These are phyloP conservation scores for Parnassius smintheus DNA, from an alignment of 2,888 invertebrate genomes.

Conservation along the genomic window DNA sequence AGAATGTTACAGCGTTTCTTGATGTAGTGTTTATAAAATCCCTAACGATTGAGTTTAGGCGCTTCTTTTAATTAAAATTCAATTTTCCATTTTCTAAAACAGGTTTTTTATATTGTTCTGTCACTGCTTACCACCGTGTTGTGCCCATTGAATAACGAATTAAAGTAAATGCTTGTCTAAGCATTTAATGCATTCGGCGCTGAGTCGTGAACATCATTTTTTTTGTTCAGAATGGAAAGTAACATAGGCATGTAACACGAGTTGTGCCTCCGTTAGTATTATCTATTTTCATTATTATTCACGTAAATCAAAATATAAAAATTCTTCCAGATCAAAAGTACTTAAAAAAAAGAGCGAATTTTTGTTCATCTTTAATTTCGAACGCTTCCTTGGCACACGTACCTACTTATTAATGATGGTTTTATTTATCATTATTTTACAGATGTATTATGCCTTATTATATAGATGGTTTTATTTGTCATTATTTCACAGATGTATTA, in stretches of 20 bases:
- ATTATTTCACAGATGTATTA: too few relatives aligned
- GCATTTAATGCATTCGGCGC: constrained; percentile 64
- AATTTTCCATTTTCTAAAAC: constrained; percentile 28
- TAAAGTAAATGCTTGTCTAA: constrained; percentile 48
- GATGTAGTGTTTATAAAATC: not conserved
- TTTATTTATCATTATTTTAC: too few relatives aligned
- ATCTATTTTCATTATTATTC: constrained; percentile 1
- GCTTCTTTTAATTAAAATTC: constrained; percentile 23
- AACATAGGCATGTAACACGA: not conserved
- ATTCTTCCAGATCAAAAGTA: too few relatives aligned
- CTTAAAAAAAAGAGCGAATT: too few relatives aligned
- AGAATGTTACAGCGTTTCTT: not conserved
- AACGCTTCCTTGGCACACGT: too few relatives aligned
- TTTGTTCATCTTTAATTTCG: too few relatives aligned
- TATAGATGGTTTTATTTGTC: too few relatives aligned
- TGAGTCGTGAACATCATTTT: constrained; percentile 69
- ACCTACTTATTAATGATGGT: too few relatives aligned
- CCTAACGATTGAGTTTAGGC: not conserved
- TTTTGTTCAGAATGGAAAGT: constrained; percentile 26
- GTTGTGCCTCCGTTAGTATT: constrained; percentile 1
- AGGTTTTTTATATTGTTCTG: constrained; percentile 23
- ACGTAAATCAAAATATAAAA: too few relatives aligned
- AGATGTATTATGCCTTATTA: too few relatives aligned
- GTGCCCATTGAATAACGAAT: constrained; percentile 36
- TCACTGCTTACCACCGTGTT: constrained; percentile 19